Evolutionary conservation across 2,888 invertebrate genomes (phyloP).

Genomic region (Alsophila aescularia): DNA sequence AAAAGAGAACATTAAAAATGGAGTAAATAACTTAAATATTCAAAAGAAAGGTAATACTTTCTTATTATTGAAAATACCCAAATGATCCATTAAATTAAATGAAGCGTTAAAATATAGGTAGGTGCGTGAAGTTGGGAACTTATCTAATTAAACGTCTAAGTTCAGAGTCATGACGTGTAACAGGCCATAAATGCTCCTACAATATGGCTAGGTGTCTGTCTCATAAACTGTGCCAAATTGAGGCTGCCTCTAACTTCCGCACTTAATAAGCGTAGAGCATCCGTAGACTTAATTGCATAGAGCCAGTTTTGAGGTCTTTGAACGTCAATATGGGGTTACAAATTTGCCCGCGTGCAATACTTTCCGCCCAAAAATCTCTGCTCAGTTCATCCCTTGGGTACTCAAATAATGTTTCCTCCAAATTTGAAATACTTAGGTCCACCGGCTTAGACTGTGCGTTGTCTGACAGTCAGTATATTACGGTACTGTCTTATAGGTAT

Average conservation of each 20-base stretch:
- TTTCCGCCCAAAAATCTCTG: too few species aligned
- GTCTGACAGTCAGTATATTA: too few species aligned
- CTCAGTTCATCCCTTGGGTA: too few species aligned
- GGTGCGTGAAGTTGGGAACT: constrained; percentile 5
- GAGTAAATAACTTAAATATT: too few species aligned
- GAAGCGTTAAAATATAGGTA: constrained; percentile 1
- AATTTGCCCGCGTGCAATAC: too few species aligned
- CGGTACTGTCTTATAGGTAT: too few species aligned
- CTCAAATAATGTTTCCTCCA: too few species aligned
- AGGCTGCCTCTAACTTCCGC: not conserved
- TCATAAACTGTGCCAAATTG: constrained; percentile 15
- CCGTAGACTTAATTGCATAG: not conserved
- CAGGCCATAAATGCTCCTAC: constrained; percentile 11
- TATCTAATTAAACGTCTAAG: constrained; percentile 13
- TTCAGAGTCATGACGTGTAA: constrained; percentile 5
- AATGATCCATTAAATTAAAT: not conserved
- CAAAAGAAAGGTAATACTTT: too few species aligned
- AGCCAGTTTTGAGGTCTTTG: not conserved
- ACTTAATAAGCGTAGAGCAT: constrained; percentile 1
- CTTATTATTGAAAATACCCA: too few species aligned
- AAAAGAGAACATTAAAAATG: too few species aligned
- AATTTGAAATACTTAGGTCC: too few species aligned
- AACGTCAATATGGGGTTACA: not conserved
- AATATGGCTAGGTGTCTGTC: constrained; percentile 4
- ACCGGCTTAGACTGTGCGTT: too few species aligned